Percentiles rank a stretch among this genome's conserved stretches.
Conservation (phyloP, 2,113 vertebrate genomes). For the Acanthochromis polyacanthus region DNA sequence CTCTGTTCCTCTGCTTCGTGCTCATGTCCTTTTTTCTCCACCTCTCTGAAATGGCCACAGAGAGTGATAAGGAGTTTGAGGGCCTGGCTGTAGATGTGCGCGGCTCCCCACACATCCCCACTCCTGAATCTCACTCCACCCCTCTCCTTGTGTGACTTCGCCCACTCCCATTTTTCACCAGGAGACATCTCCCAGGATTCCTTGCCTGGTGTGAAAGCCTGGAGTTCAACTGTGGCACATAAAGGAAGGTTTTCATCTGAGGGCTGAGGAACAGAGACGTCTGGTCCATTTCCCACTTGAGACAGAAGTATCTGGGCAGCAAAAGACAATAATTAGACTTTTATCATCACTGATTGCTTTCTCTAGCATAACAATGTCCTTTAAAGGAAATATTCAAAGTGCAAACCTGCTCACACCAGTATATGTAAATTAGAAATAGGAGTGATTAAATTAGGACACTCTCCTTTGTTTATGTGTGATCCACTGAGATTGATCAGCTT, state of each 20-base stretch:
- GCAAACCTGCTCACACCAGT: too few species aligned
- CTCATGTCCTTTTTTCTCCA: conserved; percentile 15
- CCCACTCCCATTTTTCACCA: conserved; percentile 85
- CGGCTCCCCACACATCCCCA: conserved; percentile 87
- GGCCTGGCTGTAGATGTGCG: conserved; percentile 87
- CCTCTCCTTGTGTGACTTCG: conserved; percentile 81
- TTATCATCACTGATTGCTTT: too few species aligned
- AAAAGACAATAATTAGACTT: background rate
- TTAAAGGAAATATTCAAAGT: too few species aligned
- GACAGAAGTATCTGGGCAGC: conserved; percentile 65
- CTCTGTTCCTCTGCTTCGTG: conserved; percentile 37
- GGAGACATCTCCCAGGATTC: conserved; percentile 89
- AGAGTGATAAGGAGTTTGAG: conserved; percentile 88
- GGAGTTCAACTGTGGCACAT: conserved; percentile 79
- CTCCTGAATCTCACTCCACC: conserved; percentile 87
- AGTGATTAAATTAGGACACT: too few species aligned
- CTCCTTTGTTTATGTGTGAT: too few species aligned
- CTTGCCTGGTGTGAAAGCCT: conserved; percentile 80
- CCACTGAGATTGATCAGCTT: too few species aligned
- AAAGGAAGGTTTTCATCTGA: conserved; percentile 41
- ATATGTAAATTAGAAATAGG: too few species aligned
- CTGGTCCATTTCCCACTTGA: conserved; percentile 36
- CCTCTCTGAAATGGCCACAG: conserved; percentile 16
- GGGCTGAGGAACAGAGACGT: conserved; percentile 6
- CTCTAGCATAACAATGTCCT: too few species aligned